Percentiles rank a stretch among this genome's conserved stretches.
phyloP scores from a whole-genome alignment of 2,113 vertebrate genomes.

The Emberiza fucata region DNA sequence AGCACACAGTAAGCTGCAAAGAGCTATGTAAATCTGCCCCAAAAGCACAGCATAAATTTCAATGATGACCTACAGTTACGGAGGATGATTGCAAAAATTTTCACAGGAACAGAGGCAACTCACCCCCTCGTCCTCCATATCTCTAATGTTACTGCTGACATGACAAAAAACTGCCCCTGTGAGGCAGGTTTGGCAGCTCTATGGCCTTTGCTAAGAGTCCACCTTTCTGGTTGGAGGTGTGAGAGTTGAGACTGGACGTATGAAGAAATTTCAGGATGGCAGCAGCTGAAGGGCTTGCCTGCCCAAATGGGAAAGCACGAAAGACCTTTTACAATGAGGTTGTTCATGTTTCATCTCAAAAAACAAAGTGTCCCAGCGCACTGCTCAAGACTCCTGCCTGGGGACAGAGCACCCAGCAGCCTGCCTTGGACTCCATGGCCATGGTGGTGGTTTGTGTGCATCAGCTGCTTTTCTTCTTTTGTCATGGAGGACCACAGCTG shows the following conservation, averaged over 20 bases:
- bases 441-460: rapidly evolving
- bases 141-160: background rate
- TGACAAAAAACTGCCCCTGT: background rate
- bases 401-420: background rate
- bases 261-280: background rate
- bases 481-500: background rate
- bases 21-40: background rate
- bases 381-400: background rate
- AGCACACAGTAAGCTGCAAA: background rate
- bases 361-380: background rate
- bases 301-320: background rate
- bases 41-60: background rate
- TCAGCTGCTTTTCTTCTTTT: background rate
- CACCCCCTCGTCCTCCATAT: rapidly evolving
- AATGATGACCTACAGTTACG: background rate
- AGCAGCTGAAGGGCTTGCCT: background rate
- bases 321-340: background rate
- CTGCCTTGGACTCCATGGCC: too few species aligned
- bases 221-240: background rate
- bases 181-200: background rate
- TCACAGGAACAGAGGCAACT: background rate
- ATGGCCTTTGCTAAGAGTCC: background rate
- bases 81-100: background rate
- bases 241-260: background rate
- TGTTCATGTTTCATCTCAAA: background rate